Base-by-base conservation (phyloP, 64 coral and sea anemone genomes). In the Dendronephthya gigantea region DNA sequence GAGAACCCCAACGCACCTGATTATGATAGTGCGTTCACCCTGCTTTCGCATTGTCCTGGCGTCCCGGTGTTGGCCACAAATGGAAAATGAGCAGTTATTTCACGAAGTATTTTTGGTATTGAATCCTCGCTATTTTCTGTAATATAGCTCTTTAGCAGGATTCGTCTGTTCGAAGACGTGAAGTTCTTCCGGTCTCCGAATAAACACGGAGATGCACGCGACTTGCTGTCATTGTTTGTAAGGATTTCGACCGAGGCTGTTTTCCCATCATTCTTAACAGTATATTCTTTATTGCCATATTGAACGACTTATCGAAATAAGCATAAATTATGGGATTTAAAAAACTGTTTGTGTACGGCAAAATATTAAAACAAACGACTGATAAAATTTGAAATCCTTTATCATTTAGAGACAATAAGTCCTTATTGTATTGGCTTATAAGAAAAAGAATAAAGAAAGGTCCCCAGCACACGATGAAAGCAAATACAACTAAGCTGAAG, bases 311-410 rank as follows among this genome's bases (percentile, higher is more conserved):
- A 39, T 79, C 72, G 29, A 79, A 79, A 79, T 79, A 79, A 3
- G 32, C 72, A 34, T 79, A 79, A 79, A 79, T 79, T 15, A 79
- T 29, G 15, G 72, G 72, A 79, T 79, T 79, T 14, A 79, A 2
- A 79, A 79, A 79, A 79, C 72, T 79, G 72, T 79, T 79, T 17
- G 72, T 29, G 36, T 79, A 79, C 32, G 72, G 72, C 32, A 79
- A 39, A 34, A 79, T 34, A 36, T 39, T 39, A 19, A 79, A 79
- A 39, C 72, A 79, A 79, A 79, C 29, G 3, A 10, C 31, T 16
- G 30, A 36, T 29, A 79, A 35, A 17, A 79, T 79, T 79, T 39
- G 7, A 39, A 28, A 79, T 19, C 29, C 29, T 36, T 79, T 79
- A 11, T 35, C 29, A 16, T 29, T 39, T 19, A 30, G 9, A 33